Evolutionary conservation across 2,113 vertebrate species (phyloP).

Genomic region (Hemiscyllium ocellatum): DNA sequence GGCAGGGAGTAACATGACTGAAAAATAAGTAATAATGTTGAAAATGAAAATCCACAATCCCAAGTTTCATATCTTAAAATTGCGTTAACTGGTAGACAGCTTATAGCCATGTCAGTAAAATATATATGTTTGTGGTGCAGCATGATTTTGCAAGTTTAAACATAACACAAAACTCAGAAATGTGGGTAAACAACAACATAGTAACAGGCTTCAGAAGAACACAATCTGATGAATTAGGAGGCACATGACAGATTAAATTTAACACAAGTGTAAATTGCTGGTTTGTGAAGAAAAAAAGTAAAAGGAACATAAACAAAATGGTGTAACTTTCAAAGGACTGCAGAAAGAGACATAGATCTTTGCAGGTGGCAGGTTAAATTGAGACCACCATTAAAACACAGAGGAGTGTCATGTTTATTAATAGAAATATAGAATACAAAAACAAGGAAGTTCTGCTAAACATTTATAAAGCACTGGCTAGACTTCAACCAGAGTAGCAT

Average conservation of each 20-base stretch:
- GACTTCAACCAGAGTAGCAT: not conserved
- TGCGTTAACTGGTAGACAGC: not conserved
- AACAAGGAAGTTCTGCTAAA: not conserved
- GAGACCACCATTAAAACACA: not conserved
- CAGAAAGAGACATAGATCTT: not conserved
- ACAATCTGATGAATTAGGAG: not conserved
- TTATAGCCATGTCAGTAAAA: not conserved
- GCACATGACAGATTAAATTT: not conserved
- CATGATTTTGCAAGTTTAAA: not conserved
- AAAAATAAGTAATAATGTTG: slow-evolving; percentile 41
- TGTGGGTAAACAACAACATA: not conserved
- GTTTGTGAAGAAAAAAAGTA: not conserved
- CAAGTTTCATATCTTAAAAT: slow-evolving; percentile 7
- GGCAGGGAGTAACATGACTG: not conserved
- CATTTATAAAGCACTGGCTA: not conserved
- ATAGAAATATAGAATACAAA: not conserved
- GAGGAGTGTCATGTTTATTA: not conserved
- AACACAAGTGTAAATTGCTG: not conserved
- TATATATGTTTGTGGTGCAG: not conserved
- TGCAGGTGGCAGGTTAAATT: not conserved
- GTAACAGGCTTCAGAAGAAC: not conserved
- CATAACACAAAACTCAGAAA: not conserved
- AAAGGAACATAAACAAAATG: not conserved
- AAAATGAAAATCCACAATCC: slow-evolving; percentile 41
- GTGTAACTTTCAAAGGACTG: not conserved